Conservation (phyloP, 2,797 vertebrate genomes). For the Gambusia yucatana region DNA sequence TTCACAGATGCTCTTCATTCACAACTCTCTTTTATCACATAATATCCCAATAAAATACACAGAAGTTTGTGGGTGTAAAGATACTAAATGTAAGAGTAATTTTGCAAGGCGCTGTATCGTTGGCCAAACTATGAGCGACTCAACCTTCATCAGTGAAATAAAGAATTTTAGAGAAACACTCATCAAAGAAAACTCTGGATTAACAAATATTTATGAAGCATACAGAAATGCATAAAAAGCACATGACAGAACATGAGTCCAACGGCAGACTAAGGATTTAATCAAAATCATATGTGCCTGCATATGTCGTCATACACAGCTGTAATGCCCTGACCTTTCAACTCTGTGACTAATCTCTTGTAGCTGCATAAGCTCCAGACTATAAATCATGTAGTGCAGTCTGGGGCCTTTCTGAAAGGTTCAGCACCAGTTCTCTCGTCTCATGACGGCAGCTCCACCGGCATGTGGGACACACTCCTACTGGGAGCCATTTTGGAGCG, state of each 20-base stretch:
- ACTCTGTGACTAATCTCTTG: conserved; percentile 81
- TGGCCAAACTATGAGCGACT: background rate
- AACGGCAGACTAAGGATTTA: conserved; percentile 55
- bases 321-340: conserved; percentile 82
- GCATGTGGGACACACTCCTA: conserved; percentile 51
- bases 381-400: conserved; percentile 78
- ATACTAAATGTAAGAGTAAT: background rate
- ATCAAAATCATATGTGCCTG: conserved; percentile 74
- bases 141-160: background rate
- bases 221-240: conserved; percentile 33
- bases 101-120: background rate
- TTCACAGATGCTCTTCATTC: background rate
- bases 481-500: conserved; percentile 65
- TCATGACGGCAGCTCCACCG: conserved; percentile 47
- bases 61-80: background rate
- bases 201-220: conserved; percentile 39
- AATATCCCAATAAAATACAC: background rate
- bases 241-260: conserved; percentile 51
- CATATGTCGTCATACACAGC: conserved; percentile 79
- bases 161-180: conserved; percentile 30
- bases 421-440: conserved; percentile 62
- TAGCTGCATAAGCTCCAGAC: conserved; percentile 73
- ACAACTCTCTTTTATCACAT: background rate
- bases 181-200: conserved; percentile 41
- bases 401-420: conserved; percentile 66